Evolutionary conservation across 2,113 vertebrate species (phyloP).

Genomic region (Bettongia penicillata): DNA sequence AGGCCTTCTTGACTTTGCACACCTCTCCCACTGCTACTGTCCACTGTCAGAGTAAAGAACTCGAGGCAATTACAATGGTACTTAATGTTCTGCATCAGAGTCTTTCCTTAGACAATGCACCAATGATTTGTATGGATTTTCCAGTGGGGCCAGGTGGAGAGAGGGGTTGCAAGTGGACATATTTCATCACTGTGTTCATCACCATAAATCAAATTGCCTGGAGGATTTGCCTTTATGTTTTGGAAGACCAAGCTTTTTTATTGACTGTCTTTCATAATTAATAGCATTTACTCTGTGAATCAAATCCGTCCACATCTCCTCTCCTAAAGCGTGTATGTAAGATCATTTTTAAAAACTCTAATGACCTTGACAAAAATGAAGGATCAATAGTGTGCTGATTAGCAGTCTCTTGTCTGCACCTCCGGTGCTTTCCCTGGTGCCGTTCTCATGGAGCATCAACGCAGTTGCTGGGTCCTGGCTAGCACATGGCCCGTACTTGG

Average conservation of each 20-base stretch:
- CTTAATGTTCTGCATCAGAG: conserved; percentile 27
- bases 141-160: conserved; percentile 12
- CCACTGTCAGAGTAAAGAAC: not conserved
- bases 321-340: conserved; percentile 90
- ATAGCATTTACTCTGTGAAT: conserved; percentile 96
- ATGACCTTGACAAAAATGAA: conserved; percentile 97
- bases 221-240: conserved; percentile 85
- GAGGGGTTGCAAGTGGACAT: conserved; percentile 70
- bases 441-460: conserved; percentile 78
- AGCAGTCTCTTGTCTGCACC: conserved; percentile 88
- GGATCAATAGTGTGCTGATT: conserved; percentile 96
- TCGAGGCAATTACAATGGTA: not conserved
- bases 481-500: conserved; percentile 73
- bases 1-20: no score
- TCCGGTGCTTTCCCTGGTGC: conserved; percentile 79
- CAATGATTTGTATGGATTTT: conserved; percentile 45
- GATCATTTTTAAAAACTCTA: conserved; percentile 96
- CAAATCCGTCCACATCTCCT: conserved; percentile 89
- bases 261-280: conserved; percentile 90
- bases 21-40: not conserved
- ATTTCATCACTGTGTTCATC: conserved; percentile 83
- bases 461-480: conserved; percentile 78
- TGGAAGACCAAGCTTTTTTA: conserved; percentile 85
- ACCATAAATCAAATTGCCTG: conserved; percentile 84
- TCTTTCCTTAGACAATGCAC: conserved; percentile 14